These are phyloP conservation scores for Nymphicus hollandicus DNA, from an alignment of 2,113 vertebrate species.

Conservation along the genomic window DNA sequence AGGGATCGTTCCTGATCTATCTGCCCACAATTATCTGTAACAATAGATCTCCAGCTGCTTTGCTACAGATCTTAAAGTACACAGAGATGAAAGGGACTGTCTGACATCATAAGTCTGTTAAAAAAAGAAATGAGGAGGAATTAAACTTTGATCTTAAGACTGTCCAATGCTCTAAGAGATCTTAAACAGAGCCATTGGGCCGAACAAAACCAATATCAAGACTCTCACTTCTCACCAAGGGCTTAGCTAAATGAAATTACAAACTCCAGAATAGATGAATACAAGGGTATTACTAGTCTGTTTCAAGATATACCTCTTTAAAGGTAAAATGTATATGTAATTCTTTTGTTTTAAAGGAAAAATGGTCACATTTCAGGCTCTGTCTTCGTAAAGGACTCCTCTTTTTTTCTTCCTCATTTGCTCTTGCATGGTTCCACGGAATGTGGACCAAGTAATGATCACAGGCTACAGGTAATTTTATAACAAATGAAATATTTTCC, in stretches of 20 bases:
- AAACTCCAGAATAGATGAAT: neutral
- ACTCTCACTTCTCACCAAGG: neutral
- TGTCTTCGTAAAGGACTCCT: neutral
- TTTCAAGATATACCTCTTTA: neutral
- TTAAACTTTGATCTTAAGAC: slow-evolving; percentile 3
- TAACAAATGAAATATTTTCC: slow-evolving; percentile 20
- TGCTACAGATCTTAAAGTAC: slow-evolving; percentile 5
- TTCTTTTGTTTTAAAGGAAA: neutral
- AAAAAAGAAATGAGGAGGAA: neutral
- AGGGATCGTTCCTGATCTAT: neutral
- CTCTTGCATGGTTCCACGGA: neutral
- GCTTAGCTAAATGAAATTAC: neutral
- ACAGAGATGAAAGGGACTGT: neutral
- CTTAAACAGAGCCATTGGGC: neutral
- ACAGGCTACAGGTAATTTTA: slow-evolving; percentile 17
- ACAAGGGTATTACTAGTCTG: neutral
- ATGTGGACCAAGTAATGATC: neutral
- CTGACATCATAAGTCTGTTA: neutral
- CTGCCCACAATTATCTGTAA: neutral
- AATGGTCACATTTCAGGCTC: neutral
- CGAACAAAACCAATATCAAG: neutral
- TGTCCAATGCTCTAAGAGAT: neutral
- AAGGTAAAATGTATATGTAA: neutral
- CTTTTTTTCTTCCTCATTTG: neutral
- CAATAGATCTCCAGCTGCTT: slow-evolving; percentile 9